Evolutionary conservation across 37 sponge, comb jelly and placozoan species (phyloP), one percentile per base, ranked within the genome.

Genomic region (Cladorhizidae sp.): DNA sequence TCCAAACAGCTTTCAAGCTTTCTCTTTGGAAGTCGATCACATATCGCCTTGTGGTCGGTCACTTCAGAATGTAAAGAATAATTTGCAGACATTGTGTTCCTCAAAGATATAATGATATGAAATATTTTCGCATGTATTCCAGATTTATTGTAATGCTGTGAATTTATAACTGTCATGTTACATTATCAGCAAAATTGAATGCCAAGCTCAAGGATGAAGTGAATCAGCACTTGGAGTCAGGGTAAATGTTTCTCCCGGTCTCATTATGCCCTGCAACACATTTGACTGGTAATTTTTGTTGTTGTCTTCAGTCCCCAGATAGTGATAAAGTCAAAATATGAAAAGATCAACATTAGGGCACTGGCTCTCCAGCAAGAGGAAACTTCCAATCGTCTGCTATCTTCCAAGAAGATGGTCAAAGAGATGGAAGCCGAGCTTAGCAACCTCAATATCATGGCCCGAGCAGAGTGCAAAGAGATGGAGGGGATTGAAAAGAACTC

Each of bases 171-270:
- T n/a, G n/a, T n/a, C n/a, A n/a, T n/a, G n/a, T n/a, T n/a, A n/a
- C 49, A 64, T 28, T 49, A 3, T 18, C 32, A 84, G 83, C 21
- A 31, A 72, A 61, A 23, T 59, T 62, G 59, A 88, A 88, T 81
- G 77, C 22, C 62, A 51, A 85, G 59, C 67, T 90, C 49, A 64
- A 78, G 69, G 52, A 67, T 23, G 64, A 71, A 40, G 88, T 82
- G 62, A 64, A 70, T 2, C 29, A 67, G 21, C 21, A 73, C 3
- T 56, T 28, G 3, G 41, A 49, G 1, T 29, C 45, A 41, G 25
- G 42, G 85, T 83, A 39, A 67, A 63, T 40, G 5, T 12, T 28
- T n/a, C n/a, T n/a, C n/a, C n/a, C n/a, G n/a, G n/a, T n/a, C n/a
- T n/a, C n/a, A n/a, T n/a, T n/a, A n/a, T n/a, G n/a, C n/a, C n/a